A percentile compares a stretch with the other conserved stretches of the same genome.
Conservation (phyloP, 2,113 vertebrate genomes). For the Ploceus nigricollis region DNA sequence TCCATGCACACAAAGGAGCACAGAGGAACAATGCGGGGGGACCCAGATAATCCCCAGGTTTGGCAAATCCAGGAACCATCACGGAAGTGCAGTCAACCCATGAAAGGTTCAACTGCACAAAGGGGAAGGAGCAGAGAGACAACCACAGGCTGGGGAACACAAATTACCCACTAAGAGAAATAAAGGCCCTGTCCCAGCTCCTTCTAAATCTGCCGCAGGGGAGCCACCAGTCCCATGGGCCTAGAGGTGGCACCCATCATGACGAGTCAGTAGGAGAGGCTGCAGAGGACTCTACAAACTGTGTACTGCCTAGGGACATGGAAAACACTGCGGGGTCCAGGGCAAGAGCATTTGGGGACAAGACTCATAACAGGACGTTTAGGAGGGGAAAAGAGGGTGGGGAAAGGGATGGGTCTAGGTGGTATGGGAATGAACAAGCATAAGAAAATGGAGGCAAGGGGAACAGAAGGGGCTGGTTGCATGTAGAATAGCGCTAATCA, state of each 20-base stretch:
- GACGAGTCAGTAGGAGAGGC: background rate
- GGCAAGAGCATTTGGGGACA: background rate
- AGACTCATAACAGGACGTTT: background rate
- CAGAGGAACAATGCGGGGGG: background rate
- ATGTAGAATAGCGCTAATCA: background rate
- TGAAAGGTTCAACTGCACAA: background rate
- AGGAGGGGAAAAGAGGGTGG: background rate
- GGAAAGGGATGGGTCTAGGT: background rate
- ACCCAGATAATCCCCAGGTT: background rate
- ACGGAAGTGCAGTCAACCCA: background rate
- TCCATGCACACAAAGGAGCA: background rate
- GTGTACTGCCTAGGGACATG: background rate
- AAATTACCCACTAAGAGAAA: background rate
- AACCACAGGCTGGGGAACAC: background rate
- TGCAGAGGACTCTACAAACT: background rate
- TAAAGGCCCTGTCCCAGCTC: background rate
- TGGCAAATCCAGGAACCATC: background rate
- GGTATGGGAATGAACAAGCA: background rate
- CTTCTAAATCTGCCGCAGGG: background rate
- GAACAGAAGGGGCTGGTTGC: background rate
- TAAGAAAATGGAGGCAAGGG: background rate
- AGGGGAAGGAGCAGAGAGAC: background rate
- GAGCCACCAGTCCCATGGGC: background rate
- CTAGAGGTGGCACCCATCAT: background rate
- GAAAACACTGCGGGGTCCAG: background rate